Percentiles rank a stretch among this genome's conserved stretches.
phyloP scores from a whole-genome alignment of 2,113 vertebrate genomes.

The Oceanodroma tethys region DNA sequence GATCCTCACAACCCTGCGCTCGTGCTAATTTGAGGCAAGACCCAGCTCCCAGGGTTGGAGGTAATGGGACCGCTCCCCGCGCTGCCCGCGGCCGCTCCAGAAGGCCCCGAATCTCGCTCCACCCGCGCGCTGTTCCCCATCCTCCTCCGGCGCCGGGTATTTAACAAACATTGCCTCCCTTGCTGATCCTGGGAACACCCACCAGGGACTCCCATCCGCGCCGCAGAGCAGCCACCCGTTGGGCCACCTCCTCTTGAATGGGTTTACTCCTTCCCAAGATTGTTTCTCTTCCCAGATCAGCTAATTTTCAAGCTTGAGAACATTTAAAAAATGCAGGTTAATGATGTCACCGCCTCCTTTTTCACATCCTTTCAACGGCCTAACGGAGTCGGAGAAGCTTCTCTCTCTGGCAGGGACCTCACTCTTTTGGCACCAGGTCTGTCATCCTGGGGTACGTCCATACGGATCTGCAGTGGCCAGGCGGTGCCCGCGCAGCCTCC shows the following conservation, averaged over 20 bases:
- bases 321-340: background rate
- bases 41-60: background rate
- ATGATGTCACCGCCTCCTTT: background rate
- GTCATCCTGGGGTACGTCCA: background rate
- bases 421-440: background rate
- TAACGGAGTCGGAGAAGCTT: background rate
- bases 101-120: background rate
- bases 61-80: background rate
- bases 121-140: accelerated
- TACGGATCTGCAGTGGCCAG: accelerated
- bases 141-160: accelerated
- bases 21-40: background rate
- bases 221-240: background rate
- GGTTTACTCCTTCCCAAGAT: background rate
- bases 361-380: background rate
- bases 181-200: background rate
- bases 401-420: background rate
- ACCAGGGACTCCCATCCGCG: background rate
- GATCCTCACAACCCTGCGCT: background rate
- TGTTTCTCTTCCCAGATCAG: background rate
- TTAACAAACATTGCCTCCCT: background rate
- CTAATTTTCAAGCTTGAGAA: background rate
- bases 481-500: background rate
- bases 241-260: background rate
- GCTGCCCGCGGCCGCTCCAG: accelerated